These are phyloP conservation scores for Myotis myotis DNA, from an alignment of 2,797 vertebrate species.

Conservation along the genomic window DNA sequence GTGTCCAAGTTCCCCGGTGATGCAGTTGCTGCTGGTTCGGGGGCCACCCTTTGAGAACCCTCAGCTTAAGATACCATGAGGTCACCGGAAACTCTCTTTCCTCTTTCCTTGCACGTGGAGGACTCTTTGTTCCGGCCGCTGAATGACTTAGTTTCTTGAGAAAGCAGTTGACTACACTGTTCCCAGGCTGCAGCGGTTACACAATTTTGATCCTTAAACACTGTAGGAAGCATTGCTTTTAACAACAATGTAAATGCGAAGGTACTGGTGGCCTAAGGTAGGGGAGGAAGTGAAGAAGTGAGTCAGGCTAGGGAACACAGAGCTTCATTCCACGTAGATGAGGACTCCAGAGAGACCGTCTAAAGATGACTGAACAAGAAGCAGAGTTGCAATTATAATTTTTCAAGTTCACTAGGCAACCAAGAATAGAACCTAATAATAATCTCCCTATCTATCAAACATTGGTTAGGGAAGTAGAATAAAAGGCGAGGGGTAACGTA, in stretches of 20 bases:
- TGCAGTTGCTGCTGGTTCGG: not conserved
- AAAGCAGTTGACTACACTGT: not conserved
- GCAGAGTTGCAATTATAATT: not conserved
- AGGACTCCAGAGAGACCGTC: not conserved
- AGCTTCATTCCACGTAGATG: not conserved
- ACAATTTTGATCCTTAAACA: not conserved
- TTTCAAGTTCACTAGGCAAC: not conserved
- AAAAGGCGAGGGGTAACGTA: not conserved
- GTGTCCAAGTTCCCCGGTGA: not conserved
- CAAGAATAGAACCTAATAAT: not conserved
- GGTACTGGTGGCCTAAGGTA: not conserved
- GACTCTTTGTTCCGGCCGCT: not conserved
- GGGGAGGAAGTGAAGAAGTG: not conserved
- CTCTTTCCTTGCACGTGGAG: not conserved
- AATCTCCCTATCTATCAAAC: not conserved
- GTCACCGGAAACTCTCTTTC: not conserved
- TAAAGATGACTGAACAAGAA: not conserved
- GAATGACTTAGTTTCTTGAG: not conserved
- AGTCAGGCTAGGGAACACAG: not conserved
- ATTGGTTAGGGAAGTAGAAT: not conserved
- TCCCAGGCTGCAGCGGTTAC: not conserved
- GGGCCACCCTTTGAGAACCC: not conserved
- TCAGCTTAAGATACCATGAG: not conserved
- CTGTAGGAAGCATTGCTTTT: not conserved
- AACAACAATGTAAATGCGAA: not conserved